Conservation (phyloP, 2,797 vertebrate genomes). For the Oryzias sinensis region DNA sequence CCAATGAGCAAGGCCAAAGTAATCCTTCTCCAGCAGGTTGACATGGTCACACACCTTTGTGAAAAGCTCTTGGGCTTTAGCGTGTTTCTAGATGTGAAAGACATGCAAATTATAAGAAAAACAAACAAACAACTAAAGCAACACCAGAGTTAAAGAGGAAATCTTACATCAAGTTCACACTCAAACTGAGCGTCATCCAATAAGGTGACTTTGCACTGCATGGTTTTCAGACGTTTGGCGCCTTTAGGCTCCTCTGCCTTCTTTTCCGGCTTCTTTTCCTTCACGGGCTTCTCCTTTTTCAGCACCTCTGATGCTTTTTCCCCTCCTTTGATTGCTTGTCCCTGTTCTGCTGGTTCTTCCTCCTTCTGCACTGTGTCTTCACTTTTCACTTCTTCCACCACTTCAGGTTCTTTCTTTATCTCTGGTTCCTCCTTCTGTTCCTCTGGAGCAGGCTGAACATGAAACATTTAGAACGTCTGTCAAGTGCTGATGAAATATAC, state of each 20-base stretch:
- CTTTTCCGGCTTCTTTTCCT: conserved; percentile 63
- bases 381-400: conserved; percentile 35
- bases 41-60: conserved; percentile 92
- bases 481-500: not conserved
- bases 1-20: conserved; percentile 89
- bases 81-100: conserved; percentile 84
- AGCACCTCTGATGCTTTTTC: conserved; percentile 63
- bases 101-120: not conserved
- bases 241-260: conserved; percentile 79
- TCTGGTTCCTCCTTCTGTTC: conserved; percentile 65
- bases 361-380: conserved; percentile 27
- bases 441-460: conserved; percentile 80
- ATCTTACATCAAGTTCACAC: conserved; percentile 90
- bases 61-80: conserved; percentile 90
- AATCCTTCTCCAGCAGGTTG: conserved; percentile 96
- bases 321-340: conserved; percentile 54
- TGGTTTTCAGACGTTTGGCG: conserved; percentile 81
- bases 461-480: conserved; percentile 14
- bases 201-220: conserved; percentile 90
- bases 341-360: conserved; percentile 65
- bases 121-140: not conserved
- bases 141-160: not conserved
- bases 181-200: conserved; percentile 90
- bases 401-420: conserved; percentile 41
- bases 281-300: conserved; percentile 60